phyloP scores from a whole-genome alignment of 2,113 vertebrate genomes.

The Petromus typicus region DNA sequence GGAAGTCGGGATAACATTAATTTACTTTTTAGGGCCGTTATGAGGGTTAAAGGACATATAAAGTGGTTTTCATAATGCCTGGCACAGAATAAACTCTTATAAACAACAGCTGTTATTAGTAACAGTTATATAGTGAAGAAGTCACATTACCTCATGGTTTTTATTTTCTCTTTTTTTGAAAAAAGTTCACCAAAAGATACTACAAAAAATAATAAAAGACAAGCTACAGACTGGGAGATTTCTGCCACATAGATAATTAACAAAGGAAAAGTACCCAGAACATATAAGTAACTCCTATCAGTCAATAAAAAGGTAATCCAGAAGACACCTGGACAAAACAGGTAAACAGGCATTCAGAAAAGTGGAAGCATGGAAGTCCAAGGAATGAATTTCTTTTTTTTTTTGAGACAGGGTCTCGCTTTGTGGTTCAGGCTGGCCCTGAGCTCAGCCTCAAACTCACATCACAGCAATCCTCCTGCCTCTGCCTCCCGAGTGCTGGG shows the following conservation, averaged over 20 bases:
- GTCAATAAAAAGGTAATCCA: neutral
- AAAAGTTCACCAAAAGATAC: constrained; percentile 13
- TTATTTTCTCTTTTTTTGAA: neutral
- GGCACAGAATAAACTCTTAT: neutral
- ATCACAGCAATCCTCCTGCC: no score
- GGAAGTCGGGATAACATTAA: neutral
- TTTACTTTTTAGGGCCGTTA: neutral
- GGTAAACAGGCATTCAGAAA: neutral
- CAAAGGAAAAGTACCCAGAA: neutral
- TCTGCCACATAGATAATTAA: neutral
- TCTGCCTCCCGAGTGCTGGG: no score
- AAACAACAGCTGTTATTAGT: neutral
- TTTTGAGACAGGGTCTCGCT: no score
- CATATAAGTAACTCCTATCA: neutral
- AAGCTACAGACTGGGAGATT: neutral
- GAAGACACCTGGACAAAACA: neutral
- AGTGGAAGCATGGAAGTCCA: neutral
- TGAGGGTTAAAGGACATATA: neutral
- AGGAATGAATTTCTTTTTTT: neutral
- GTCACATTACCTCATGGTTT: neutral
- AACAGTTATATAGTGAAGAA: neutral
- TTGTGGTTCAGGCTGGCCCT: no score
- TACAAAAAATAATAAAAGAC: constrained; percentile 39
- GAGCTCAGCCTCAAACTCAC: no score
- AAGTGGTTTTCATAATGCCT: neutral